These are phyloP conservation scores for Eupithecia insigniata DNA, from an alignment of 2,888 invertebrate species.

Conservation along the genomic window DNA sequence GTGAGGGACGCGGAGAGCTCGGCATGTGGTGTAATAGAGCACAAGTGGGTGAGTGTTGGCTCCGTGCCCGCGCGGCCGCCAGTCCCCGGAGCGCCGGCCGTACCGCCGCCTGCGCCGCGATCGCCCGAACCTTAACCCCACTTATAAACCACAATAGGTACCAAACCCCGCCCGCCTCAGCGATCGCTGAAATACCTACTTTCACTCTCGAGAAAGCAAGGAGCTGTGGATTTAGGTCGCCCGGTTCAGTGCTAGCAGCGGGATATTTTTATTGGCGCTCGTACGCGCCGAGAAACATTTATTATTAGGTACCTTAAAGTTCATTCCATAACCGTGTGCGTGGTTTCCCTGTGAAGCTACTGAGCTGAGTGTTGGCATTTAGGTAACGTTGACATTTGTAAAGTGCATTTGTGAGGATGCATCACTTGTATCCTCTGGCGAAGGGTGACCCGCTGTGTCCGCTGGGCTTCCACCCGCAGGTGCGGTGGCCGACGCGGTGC, in stretches of 20 bases:
- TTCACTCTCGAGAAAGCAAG: conserved; percentile 54
- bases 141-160: conserved; percentile 1
- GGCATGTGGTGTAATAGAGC: conserved; percentile 73
- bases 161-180: conserved; percentile 8
- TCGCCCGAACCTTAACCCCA: conserved; percentile 9
- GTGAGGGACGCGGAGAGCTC: conserved; percentile 45
- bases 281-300: conserved; percentile 72
- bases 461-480: conserved; percentile 96
- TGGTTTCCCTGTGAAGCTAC: conserved; percentile 47
- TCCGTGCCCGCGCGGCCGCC: conserved; percentile 71
- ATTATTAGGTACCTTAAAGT: conserved; percentile 75
- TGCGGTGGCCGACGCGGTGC: conserved; percentile 96
- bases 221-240: conserved; percentile 80
- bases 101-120: conserved; percentile 69
- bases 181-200: conserved; percentile 4
- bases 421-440: conserved; percentile 90
- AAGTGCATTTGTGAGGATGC: conserved; percentile 85
- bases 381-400: conserved; percentile 73
- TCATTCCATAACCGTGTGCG: conserved; percentile 76
- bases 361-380: conserved; percentile 64
- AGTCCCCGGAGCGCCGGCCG: conserved; percentile 77
- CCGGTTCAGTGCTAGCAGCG: conserved; percentile 80
- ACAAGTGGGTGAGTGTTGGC: conserved; percentile 73
- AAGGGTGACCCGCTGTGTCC: conserved; percentile 96
- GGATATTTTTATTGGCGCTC: conserved; percentile 82